A percentile compares a stretch with the other conserved stretches of the same genome.
Evolutionary conservation across 2,888 invertebrate species (phyloP).

Genomic region (Atherix ibis): DNA sequence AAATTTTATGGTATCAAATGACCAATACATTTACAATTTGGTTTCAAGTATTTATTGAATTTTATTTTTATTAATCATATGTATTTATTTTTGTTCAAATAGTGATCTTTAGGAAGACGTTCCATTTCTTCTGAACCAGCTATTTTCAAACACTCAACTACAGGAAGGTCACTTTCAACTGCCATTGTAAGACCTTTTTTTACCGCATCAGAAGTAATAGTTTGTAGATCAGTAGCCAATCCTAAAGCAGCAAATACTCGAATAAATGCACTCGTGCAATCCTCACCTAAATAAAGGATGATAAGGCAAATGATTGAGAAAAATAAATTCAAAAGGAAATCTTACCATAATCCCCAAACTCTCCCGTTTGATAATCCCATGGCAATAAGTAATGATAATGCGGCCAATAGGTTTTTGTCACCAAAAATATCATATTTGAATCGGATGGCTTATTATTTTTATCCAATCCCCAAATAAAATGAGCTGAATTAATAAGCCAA

Average conservation of each 20-base stretch:
- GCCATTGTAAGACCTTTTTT: slow-evolving; percentile 45
- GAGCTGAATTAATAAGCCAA: slow-evolving; percentile 59
- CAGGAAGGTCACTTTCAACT: slow-evolving; percentile 37
- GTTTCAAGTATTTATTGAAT: too few relatives aligned
- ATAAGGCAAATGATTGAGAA: slow-evolving; percentile 1
- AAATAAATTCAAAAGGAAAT: too few relatives aligned
- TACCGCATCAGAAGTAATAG: slow-evolving; percentile 44
- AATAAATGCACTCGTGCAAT: slow-evolving; percentile 50
- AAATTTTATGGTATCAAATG: too few relatives aligned
- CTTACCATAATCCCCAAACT: slow-evolving; percentile 57
- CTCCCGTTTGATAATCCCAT: slow-evolving; percentile 67
- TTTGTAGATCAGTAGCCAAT: slow-evolving; percentile 44
- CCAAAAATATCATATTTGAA: slow-evolving; percentile 57
- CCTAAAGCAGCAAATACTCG: slow-evolving; percentile 54
- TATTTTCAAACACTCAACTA: slow-evolving; percentile 41
- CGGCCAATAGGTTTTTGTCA: slow-evolving; percentile 62
- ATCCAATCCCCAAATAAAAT: slow-evolving; percentile 55
- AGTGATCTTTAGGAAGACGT: slow-evolving; percentile 35
- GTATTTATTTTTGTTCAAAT: slow-evolving; percentile 22
- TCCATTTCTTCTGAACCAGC: slow-evolving; percentile 30
- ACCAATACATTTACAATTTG: too few relatives aligned
- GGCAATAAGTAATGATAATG: slow-evolving; percentile 66
- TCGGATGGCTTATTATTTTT: slow-evolving; percentile 55
- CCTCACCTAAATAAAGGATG: slow-evolving; percentile 37
- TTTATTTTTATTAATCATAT: too few relatives aligned